Conservation (phyloP, 2,888 invertebrate species). For the Dicyrtoma fusca region DNA sequence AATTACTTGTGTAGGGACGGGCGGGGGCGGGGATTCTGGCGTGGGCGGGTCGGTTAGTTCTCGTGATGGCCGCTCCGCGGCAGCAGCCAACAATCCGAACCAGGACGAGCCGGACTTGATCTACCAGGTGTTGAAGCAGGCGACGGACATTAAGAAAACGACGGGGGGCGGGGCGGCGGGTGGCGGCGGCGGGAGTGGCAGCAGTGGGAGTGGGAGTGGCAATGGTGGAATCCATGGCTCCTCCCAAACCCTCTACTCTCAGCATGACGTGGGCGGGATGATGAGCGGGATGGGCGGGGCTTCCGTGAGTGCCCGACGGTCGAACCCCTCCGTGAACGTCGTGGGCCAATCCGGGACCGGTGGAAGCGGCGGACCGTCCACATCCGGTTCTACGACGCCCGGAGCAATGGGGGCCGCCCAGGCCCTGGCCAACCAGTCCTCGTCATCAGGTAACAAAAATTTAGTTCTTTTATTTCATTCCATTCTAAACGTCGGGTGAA, state of each 20-base stretch:
- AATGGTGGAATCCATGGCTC: conserved; percentile 54
- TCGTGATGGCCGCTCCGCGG: conserved; percentile 61
- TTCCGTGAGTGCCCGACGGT: conserved; percentile 37
- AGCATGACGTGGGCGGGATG: conserved; percentile 53
- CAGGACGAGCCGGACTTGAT: conserved; percentile 81
- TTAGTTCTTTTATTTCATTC: not conserved
- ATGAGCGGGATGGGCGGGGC: not conserved
- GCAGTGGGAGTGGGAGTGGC: conserved; percentile 48
- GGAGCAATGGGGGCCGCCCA: conserved; percentile 48
- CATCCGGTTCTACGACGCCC: conserved; percentile 52
- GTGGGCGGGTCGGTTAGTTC: not conserved
- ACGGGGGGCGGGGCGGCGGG: conserved; percentile 30
- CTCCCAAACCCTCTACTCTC: conserved; percentile 51
- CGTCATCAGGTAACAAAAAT: conserved; percentile 55
- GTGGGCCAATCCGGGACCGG: conserved; percentile 23
- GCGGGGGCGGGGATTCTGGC: not conserved
- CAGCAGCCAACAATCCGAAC: too few relatives aligned
- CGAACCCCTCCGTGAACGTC: conserved; percentile 56
- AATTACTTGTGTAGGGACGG: not conserved
- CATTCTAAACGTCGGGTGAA: not conserved
- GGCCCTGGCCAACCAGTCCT: conserved; percentile 40
- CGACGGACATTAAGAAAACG: conserved; percentile 72
- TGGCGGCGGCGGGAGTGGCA: conserved; percentile 26
- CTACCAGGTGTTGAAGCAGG: conserved; percentile 93
- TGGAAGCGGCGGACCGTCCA: conserved; percentile 14